Percentiles rank a stretch among this genome's conserved stretches.
Evolutionary conservation across 1,140 invertebrate genomes (phyloP).

Genomic region (Zaprionus ghesquierei): DNA sequence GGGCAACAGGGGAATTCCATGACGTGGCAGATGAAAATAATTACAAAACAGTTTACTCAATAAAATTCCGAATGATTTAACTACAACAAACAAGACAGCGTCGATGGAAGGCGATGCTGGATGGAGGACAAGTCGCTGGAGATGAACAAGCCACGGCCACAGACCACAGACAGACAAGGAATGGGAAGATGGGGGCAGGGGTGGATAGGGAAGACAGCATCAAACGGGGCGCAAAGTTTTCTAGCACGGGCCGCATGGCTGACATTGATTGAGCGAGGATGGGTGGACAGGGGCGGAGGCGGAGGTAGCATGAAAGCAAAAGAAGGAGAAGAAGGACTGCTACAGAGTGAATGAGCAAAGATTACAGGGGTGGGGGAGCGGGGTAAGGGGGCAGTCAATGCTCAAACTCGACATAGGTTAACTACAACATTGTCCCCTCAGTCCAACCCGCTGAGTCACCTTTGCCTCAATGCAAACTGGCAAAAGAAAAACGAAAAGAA

Average conservation of each 20-base stretch:
- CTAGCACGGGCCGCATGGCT: slow-evolving; percentile 27
- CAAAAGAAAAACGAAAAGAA: neutral
- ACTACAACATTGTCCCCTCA: neutral
- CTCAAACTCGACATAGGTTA: slow-evolving; percentile 33
- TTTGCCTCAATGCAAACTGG: neutral
- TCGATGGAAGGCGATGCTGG: neutral
- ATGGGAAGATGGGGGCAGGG: slow-evolving; percentile 4
- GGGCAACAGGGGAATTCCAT: slow-evolving; percentile 9
- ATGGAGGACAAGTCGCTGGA: slow-evolving; percentile 16
- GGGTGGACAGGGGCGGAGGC: neutral
- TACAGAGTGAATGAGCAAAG: slow-evolving; percentile 41
- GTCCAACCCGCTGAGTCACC: slow-evolving; percentile 20
- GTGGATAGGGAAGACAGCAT: too few species aligned
- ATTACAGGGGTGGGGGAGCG: slow-evolving; percentile 22
- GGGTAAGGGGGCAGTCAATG: neutral
- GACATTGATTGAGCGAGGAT: slow-evolving; percentile 73
- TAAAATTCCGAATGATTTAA: slow-evolving; percentile 77
- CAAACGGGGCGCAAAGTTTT: slow-evolving; percentile 37
- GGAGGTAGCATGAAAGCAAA: neutral
- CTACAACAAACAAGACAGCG: slow-evolving; percentile 42
- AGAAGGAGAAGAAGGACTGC: neutral
- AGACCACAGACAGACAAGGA: neutral
- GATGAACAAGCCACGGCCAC: neutral
- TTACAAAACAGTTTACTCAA: slow-evolving; percentile 77
- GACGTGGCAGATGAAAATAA: slow-evolving; percentile 68